Base-by-base conservation (phyloP, 1,140 invertebrate species). In the Phortica variegata region DNA sequence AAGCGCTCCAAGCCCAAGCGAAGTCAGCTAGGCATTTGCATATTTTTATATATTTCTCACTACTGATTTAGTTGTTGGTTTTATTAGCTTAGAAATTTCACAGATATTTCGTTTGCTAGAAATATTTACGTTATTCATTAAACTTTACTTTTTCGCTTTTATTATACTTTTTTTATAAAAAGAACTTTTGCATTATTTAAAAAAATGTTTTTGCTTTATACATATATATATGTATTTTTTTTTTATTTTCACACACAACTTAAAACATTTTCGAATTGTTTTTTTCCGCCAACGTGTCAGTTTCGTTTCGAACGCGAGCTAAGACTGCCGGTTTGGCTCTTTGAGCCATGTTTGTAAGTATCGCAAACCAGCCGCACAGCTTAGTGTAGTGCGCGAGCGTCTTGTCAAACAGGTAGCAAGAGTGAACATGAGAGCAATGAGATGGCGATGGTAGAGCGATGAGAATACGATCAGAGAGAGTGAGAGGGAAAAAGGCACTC, bases 261-360 rank as follows among this genome's bases (percentile, higher is more conserved):
- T n/a, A n/a, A n/a, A 49, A 34, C 32, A 36, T 44, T 47, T 20
- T 37, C 44, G 52, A 63, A 52, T 57, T 29, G 54, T 34, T 34
- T 53, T 53, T 51, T 50, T 45, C 50, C 69, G 69, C 49, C 60
- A 62, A 73, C 70, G 69, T 73, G 70, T 73, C 70, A 73, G 70
- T 60, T 73, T 58, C 44, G 65, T 73, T 70, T 33, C 42, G 53
- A 73, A 56, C 65, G 70, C 69, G 70, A 73, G 61, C 58, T 65
- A 29, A 55, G 60, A 70, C 69, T 73, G 68, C 61, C 51, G 54
- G 55, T 49, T 53, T 56, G 41, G 52, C 59, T 56, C 56, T 26
- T 26, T 42, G 32, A 49, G 18, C 41, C 19, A 7, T 17, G 17
- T 36, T 19, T n/a, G 26, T 34, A 38, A 39, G 19, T 26, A 7